Percentiles rank a stretch among this genome's conserved stretches.
phyloP scores from a whole-genome alignment of 2,797 vertebrate genomes.

The Parauchenoglanis ngamensis region DNA sequence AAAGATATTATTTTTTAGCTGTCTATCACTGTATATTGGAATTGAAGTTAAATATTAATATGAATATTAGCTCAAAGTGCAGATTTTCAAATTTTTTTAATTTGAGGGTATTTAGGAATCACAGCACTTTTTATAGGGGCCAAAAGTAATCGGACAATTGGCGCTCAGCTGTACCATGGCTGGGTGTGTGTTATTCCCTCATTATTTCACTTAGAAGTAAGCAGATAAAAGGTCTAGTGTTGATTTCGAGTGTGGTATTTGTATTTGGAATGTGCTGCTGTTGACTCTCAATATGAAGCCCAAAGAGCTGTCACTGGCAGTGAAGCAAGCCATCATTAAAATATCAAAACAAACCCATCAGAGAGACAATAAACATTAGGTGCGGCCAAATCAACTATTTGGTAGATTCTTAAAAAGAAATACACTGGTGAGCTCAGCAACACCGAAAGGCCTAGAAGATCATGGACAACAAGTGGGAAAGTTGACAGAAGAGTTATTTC shows the following conservation, averaged over 20 bases:
- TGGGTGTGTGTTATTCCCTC: too few relatives aligned
- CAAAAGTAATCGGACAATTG: background rate
- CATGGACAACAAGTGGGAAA: background rate
- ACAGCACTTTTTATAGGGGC: too few relatives aligned
- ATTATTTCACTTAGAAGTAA: too few relatives aligned
- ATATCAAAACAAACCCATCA: background rate
- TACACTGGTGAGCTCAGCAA: background rate
- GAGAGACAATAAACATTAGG: constrained; percentile 28
- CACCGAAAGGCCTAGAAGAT: background rate
- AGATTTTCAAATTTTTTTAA: too few relatives aligned
- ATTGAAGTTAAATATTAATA: too few relatives aligned
- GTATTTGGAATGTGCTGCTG: background rate
- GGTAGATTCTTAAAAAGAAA: constrained; percentile 42
- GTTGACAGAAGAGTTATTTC: background rate
- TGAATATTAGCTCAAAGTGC: too few relatives aligned
- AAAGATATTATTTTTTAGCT: too few relatives aligned
- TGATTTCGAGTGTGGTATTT: background rate
- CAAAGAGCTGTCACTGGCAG: background rate
- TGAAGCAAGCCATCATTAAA: background rate
- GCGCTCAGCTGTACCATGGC: too few relatives aligned
- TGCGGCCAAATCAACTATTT: constrained; percentile 47
- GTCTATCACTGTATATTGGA: too few relatives aligned
- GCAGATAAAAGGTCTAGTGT: too few relatives aligned
- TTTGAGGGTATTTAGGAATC: too few relatives aligned
- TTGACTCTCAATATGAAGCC: background rate